Percentiles rank a stretch among this genome's conserved stretches.
Evolutionary conservation across 2,113 vertebrate species (phyloP).

Genomic region (Cariama cristata): DNA sequence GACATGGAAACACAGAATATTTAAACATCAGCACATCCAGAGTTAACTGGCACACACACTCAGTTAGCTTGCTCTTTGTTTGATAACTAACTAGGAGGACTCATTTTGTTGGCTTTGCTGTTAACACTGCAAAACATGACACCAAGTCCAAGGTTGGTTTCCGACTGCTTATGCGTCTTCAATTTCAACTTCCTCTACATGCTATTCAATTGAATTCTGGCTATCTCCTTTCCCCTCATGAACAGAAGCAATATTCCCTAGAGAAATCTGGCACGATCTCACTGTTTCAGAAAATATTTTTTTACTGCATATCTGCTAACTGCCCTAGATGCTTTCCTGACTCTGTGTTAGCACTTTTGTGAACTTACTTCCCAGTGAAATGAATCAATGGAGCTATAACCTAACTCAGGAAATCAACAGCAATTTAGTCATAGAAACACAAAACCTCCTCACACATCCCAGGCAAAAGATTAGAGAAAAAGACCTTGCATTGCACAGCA

Average conservation of each 20-base stretch:
- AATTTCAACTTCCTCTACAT: constrained; percentile 60
- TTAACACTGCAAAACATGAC: constrained; percentile 63
- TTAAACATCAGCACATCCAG: constrained; percentile 11
- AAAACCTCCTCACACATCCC: not conserved
- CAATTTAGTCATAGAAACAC: not conserved
- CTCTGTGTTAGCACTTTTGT: not conserved
- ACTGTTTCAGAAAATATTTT: not conserved
- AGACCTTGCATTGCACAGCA: not conserved
- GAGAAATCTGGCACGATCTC: constrained; percentile 8
- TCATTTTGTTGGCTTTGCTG: constrained; percentile 53
- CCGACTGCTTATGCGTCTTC: constrained; percentile 51
- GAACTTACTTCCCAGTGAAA: constrained; percentile 8
- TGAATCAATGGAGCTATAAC: not conserved
- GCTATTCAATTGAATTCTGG: constrained; percentile 56
- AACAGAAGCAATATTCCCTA: constrained; percentile 55
- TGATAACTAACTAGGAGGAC: constrained; percentile 39
- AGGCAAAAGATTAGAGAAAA: not conserved
- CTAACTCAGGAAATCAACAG: constrained; percentile 3
- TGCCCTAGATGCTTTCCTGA: constrained; percentile 29
- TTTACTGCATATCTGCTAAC: constrained; percentile 4
- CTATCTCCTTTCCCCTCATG: constrained; percentile 60
- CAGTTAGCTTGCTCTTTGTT: constrained; percentile 29
- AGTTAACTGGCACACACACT: constrained; percentile 27
- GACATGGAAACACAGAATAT: not conserved
- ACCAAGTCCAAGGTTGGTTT: constrained; percentile 60